Conservation (phyloP, 1,140 invertebrate species). For the Drosophila ohnishii region DNA sequence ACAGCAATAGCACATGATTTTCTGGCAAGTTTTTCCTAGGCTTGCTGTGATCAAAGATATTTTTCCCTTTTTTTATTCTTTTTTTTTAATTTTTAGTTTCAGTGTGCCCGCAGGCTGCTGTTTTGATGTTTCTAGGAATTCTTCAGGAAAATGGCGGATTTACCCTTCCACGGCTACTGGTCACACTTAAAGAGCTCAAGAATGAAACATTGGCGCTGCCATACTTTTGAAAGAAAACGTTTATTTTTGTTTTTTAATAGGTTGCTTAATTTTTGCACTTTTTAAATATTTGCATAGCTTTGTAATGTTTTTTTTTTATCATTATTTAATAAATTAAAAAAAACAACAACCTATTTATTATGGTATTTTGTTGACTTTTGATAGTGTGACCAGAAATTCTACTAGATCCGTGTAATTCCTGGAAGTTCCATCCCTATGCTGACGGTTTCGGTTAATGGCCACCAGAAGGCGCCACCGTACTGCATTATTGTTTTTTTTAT, state of each 20-base stretch:
- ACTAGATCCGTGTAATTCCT: not conserved
- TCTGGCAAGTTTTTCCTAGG: conserved; percentile 6
- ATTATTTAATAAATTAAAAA: not conserved
- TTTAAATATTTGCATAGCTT: no score
- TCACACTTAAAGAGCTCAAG: not conserved
- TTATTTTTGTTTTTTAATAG: not conserved
- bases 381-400: not conserved
- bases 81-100: conserved; percentile 25
- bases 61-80: conserved; percentile 22
- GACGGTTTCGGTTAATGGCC: not conserved
- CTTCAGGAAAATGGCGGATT: not conserved
- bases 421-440: not conserved
- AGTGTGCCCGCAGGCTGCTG: not conserved
- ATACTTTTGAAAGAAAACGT: not conserved
- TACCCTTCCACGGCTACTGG: rapidly evolving
- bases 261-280: not conserved
- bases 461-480: conserved; percentile 21
- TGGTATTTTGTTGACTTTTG: not conserved
- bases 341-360: not conserved
- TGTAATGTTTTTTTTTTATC: no score
- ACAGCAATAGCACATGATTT: conserved; percentile 22
- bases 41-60: conserved; percentile 20
- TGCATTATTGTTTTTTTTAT: conserved; percentile 64
- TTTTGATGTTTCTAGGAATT: not conserved
- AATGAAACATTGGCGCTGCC: not conserved